These are phyloP conservation scores for Tipula unca DNA, from an alignment of 2,888 invertebrate species.

Conservation along the genomic window DNA sequence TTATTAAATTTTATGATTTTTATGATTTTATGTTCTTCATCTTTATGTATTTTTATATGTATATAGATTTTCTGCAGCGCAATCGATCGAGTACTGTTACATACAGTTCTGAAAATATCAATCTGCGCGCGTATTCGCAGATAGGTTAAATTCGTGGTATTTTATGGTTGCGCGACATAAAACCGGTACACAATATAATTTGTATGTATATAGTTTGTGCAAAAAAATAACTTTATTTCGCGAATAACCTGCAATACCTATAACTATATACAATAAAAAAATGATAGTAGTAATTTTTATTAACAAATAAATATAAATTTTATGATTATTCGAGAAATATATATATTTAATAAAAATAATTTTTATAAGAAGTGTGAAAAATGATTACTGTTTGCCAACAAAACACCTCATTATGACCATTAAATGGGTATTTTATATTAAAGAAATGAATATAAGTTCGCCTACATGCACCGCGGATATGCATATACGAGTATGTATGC, in stretches of 20 bases:
- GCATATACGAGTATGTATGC: neutral
- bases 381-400: neutral
- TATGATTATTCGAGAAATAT: neutral
- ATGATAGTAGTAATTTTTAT: neutral
- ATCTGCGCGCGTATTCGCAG: neutral
- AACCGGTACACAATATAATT: neutral
- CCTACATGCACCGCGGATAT: neutral
- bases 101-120: neutral
- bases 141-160: neutral
- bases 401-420: constrained; percentile 8
- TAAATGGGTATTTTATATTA: neutral
- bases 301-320: constrained; percentile 8
- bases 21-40: constrained; percentile 4
- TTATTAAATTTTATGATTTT: constrained; percentile 8
- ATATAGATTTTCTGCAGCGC: neutral
- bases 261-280: neutral
- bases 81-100: neutral
- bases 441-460: neutral
- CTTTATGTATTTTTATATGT: neutral
- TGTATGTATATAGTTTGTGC: neutral
- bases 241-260: neutral
- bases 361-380: neutral
- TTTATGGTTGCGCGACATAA: neutral
- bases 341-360: neutral
- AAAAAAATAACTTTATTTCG: neutral